phyloP scores from a whole-genome alignment of 2,113 vertebrate species.

The Casuarius casuarius region DNA sequence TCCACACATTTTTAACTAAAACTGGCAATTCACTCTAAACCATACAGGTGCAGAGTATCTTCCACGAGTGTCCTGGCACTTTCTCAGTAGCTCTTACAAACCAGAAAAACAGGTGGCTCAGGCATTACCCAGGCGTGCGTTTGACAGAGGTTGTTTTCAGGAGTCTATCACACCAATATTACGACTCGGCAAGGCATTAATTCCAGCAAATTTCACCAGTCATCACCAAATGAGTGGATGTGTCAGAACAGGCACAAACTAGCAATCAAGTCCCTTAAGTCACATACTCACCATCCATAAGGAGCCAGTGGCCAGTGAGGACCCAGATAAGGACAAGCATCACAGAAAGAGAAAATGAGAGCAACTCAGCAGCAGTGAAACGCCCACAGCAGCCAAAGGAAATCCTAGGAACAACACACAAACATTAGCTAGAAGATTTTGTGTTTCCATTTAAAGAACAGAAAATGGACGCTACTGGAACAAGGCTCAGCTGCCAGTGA shows the following conservation, averaged over 20 bases:
- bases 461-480: background rate
- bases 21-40: background rate
- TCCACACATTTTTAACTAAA: background rate
- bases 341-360: constrained; percentile 96
- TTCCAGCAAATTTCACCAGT: background rate
- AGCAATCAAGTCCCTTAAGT: background rate
- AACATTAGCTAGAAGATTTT: background rate
- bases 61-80: background rate
- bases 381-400: constrained; percentile 98
- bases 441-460: constrained; percentile 7
- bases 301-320: constrained; percentile 97
- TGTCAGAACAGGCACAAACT: background rate
- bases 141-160: background rate
- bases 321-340: constrained; percentile 99
- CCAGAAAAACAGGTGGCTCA: constrained; percentile 45
- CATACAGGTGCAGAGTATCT: background rate
- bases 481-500: constrained; percentile 1
- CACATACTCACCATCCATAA: constrained; percentile 94
- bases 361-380: constrained; percentile 96
- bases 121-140: background rate
- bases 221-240: background rate
- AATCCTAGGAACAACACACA: constrained; percentile 84
- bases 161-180: background rate
- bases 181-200: background rate
- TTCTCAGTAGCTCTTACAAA: constrained; percentile 24